phyloP scores from a whole-genome alignment of 2,888 invertebrate species.

The Mythimna lalbum region DNA sequence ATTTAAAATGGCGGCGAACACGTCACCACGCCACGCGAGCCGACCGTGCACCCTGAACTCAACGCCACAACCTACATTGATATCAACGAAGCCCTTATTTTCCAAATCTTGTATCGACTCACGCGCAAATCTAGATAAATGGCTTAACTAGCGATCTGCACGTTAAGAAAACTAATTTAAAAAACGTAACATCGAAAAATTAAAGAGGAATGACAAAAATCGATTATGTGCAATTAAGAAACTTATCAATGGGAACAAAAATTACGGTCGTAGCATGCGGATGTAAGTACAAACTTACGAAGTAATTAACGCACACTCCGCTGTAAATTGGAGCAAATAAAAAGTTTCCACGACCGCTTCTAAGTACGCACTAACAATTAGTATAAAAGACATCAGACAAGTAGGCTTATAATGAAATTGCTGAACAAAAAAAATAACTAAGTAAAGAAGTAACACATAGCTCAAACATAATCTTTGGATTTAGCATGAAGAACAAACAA shows the following conservation, averaged over 20 bases:
- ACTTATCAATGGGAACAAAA: conserved; percentile 51
- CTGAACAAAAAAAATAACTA: conserved; percentile 23
- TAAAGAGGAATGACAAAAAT: conserved; percentile 46
- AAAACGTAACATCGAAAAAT: conserved; percentile 2
- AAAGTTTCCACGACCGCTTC: conserved; percentile 61
- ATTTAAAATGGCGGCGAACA: conserved; percentile 88
- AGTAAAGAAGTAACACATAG: conserved; percentile 20
- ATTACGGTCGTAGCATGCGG: conserved; percentile 64
- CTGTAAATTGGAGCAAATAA: conserved; percentile 68
- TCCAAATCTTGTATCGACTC: conserved; percentile 53
- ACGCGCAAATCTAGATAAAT: conserved; percentile 15
- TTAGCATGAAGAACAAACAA: conserved; percentile 23
- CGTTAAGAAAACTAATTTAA: conserved; percentile 1
- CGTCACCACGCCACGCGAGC: conserved; percentile 87
- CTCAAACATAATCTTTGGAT: conserved; percentile 20
- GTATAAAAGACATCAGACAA: conserved; percentile 54
- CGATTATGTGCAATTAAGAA: conserved; percentile 50
- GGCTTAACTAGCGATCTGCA: not conserved
- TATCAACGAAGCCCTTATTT: conserved; percentile 79
- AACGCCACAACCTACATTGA: conserved; percentile 79
- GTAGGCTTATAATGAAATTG: conserved; percentile 45
- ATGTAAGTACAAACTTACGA: conserved; percentile 53
- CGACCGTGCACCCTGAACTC: conserved; percentile 86
- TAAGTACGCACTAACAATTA: conserved; percentile 61
- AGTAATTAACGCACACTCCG: conserved; percentile 60